Evolutionary conservation across 2,797 vertebrate genomes (phyloP), one percentile per base, ranked within the genome.

Genomic region (Mus caroli): DNA sequence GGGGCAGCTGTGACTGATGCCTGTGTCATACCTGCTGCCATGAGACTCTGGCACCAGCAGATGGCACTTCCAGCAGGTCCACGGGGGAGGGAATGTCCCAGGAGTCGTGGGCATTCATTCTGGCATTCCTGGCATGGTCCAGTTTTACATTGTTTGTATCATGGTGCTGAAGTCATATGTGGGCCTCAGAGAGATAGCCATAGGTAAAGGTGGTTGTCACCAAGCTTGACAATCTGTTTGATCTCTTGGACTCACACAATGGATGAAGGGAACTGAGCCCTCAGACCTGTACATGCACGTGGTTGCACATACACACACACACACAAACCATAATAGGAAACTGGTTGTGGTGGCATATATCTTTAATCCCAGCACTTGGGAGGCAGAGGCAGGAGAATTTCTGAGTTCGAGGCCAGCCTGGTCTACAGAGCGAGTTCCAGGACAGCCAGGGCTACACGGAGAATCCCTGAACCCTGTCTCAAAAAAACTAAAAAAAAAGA

Each of bases 1-100:
- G 1, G n/a, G 10, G 12, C 17, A 7, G 1, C n/a, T 8, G 11
- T 8, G 50, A 31, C 14, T 12, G 4, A 46, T 1, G 4, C 56
- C 54, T 31, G 88, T 15, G n/a, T 24, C 11, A 2, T 1, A 0
- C 28, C 54, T 46, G 7, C 43, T n/a, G 85, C 60, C 50, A 24
- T 2, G 58, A 40, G 15, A 15, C 76, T 13, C 56, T 8, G n/a
- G 46, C 64, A 31, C 37, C 40, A 19, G 89, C 88, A 52, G 54
- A 50, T 28, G 80, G 76, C 52, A 24, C 46, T 37, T 82, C 5
- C 3, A 8, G 31, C 14, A 5, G 46, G 9, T 50, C 43, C 15
- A 37, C 20, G 19, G 71, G 50, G 34, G 22, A 89, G 19, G 50
- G 75, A 54, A 9, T 40, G 58, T 82, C 54, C 77, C 67, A 1